Conservation (phyloP, 2,888 invertebrate genomes). For the Pseudolycoriella hygida region DNA sequence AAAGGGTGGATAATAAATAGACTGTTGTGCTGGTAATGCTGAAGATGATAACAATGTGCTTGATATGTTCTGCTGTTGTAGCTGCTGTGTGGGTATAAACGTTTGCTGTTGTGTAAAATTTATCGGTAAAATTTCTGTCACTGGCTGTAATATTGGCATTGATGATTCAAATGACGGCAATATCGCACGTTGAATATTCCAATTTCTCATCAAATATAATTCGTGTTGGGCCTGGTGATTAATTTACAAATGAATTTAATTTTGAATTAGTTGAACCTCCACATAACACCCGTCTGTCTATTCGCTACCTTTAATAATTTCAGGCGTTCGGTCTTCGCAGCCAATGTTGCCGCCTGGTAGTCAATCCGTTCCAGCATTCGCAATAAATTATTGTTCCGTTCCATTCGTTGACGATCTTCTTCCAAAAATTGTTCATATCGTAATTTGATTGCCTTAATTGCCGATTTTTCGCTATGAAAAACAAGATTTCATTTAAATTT, state of each 20-base stretch:
- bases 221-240: slow-evolving; percentile 2
- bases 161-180: background rate
- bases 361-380: slow-evolving; percentile 39
- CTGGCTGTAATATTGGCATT: background rate
- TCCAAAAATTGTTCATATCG: slow-evolving; percentile 32
- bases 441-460: slow-evolving; percentile 21
- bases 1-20: background rate
- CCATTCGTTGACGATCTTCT: slow-evolving; percentile 37
- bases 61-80: background rate
- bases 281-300: background rate
- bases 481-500: background rate
- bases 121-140: background rate
- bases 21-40: background rate
- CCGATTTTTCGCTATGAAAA: slow-evolving; percentile 9
- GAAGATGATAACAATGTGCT: background rate
- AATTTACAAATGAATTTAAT: background rate
- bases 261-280: background rate
- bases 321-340: slow-evolving; percentile 39
- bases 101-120: background rate
- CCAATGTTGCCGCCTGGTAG: slow-evolving; percentile 34
- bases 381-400: slow-evolving; percentile 38
- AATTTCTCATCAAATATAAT: slow-evolving; percentile 2
- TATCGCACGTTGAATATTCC: background rate
- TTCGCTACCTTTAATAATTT: slow-evolving; percentile 33
- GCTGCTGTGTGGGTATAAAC: background rate